phyloP scores from a whole-genome alignment of 2,113 vertebrate genomes.

The Coryphaenoides rupestris region DNA sequence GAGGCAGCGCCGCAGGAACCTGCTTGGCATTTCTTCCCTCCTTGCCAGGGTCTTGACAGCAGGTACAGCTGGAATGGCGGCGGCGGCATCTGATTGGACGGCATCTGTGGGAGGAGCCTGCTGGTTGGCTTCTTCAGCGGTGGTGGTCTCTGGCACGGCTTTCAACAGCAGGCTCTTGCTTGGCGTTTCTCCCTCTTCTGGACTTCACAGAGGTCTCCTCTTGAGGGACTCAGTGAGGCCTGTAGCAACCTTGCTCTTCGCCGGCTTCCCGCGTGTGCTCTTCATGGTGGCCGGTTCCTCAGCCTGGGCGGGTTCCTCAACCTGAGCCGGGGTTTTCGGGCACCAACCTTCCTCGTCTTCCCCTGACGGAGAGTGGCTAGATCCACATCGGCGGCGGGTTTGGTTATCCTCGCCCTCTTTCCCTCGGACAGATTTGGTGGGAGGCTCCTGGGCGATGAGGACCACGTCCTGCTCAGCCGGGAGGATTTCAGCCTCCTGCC shows the following conservation, averaged over 20 bases:
- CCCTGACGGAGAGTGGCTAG: constrained; percentile 41
- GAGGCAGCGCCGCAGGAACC: background rate
- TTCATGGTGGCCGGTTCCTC: constrained; percentile 18
- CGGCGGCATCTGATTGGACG: background rate
- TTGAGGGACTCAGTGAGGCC: background rate
- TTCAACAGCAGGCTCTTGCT: constrained; percentile 13
- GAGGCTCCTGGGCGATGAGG: background rate
- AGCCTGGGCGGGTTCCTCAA: constrained; percentile 32
- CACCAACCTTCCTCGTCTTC: constrained; percentile 43
- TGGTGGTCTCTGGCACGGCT: background rate
- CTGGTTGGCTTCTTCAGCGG: background rate
- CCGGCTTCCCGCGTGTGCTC: constrained; percentile 41
- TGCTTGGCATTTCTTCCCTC: constrained; percentile 46
- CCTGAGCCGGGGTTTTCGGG: constrained; percentile 30
- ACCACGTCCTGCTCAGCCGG: background rate
- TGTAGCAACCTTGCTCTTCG: background rate
- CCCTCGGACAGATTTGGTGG: constrained; percentile 35
- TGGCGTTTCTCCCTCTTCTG: constrained; percentile 30
- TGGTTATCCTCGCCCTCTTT: constrained; percentile 16
- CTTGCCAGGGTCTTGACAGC: constrained; percentile 16
- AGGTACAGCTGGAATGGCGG: background rate
- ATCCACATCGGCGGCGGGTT: constrained; percentile 24
- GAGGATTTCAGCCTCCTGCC: background rate
- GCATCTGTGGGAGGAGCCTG: background rate
- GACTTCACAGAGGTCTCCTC: constrained; percentile 5